Base-by-base conservation (phyloP, 1,140 invertebrate genomes). In the Dreissena rostriformis region DNA sequence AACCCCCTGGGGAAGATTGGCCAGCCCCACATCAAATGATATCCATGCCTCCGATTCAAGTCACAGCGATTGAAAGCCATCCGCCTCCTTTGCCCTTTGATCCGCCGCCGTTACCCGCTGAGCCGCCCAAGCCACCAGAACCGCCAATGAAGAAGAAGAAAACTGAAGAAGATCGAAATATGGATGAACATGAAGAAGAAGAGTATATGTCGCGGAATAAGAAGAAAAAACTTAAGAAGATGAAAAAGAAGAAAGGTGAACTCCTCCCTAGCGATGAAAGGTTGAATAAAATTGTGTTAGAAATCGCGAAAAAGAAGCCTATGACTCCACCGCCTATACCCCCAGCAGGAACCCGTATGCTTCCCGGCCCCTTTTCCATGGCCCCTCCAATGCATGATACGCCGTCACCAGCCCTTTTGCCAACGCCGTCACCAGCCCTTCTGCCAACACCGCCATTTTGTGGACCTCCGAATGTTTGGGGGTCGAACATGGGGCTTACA, bases 191-290 rank as follows among this genome's bases (percentile, higher is more conserved):
- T 17, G 39, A 19, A 24, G 68, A 75, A n/a, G 71, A 52, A 29
- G 29, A 63, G 70, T 85, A 28, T 73, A 87, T n/a, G 72, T 39
- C 81, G 57, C 66, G 68, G 61, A 86, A 71, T 63, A 86, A 74
- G 71, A 61, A 66, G 61, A 75, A 86, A 66, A 86, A 76, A 15
- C 79, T 75, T 52, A 72, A 70, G 61, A 71, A 81, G 15, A 79
- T 53, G 14, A 86, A 87, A 77, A 79, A 82, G 52, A 86, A 87
- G 61, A 86, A 85, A 61, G 75, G 72, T 53, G 72, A 73, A 26
- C 66, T 19, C n/a, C 22, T 74, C 39, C 28, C n/a, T 81, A 77
- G 66, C 83, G 85, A 81, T 82, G 77, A 75, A 67, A 55, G 85
- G 76, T 55, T 84, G 53, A 65, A 75, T 81, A 71, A 76, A 67